These are phyloP conservation scores for Suillia variegata DNA, from an alignment of 2,888 invertebrate genomes.

Conservation along the genomic window DNA sequence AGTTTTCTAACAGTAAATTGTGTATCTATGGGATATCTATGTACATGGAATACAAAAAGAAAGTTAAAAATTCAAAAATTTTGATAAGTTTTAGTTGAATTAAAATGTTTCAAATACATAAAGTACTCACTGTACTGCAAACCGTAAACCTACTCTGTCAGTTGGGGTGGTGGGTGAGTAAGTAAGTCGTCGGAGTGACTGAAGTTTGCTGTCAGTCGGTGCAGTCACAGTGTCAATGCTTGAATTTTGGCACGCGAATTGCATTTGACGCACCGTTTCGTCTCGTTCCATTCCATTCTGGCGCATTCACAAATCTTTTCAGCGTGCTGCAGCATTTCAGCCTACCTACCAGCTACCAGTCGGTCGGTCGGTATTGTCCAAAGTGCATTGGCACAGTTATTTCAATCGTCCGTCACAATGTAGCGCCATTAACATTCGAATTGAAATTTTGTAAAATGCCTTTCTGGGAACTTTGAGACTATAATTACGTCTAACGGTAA, in stretches of 20 bases:
- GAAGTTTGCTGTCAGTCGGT: neutral
- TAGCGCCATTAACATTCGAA: too few species aligned
- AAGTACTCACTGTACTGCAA: too few species aligned
- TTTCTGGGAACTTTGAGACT: neutral
- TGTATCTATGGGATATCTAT: too few species aligned
- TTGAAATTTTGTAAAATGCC: too few species aligned
- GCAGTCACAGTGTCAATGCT: neutral
- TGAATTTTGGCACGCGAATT: neutral
- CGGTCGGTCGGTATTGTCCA: too few species aligned
- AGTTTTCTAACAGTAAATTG: too few species aligned
- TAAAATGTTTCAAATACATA: neutral
- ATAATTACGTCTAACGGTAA: neutral
- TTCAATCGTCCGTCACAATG: neutral
- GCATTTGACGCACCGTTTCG: neutral
- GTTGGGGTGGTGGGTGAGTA: neutral
- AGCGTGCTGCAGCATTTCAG: too few species aligned
- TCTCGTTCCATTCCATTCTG: slow-evolving; percentile 3
- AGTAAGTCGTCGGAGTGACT: too few species aligned
- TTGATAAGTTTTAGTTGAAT: neutral
- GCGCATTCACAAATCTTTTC: too few species aligned
- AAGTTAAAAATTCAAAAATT: neutral
- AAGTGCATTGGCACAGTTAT: slow-evolving; percentile 8
- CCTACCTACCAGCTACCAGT: too few species aligned
- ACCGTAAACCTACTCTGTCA: too few species aligned
- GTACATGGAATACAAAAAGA: too few species aligned